phyloP scores from a whole-genome alignment of 1,140 invertebrate genomes.

The Solenopsis invicta region DNA sequence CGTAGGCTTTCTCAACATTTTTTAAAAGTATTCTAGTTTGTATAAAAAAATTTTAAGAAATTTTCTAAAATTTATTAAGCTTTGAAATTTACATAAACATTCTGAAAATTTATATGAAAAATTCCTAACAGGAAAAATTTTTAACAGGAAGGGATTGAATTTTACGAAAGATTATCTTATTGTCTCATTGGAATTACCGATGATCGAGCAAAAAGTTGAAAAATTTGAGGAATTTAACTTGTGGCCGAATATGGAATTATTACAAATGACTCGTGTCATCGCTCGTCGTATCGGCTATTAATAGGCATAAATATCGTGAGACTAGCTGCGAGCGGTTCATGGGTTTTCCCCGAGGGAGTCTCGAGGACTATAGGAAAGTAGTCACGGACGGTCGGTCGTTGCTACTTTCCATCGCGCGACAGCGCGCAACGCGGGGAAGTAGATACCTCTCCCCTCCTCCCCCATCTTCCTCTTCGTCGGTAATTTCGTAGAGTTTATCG shows the following conservation, averaged over 20 bases:
- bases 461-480: background rate
- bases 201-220: background rate
- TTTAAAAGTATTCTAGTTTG: no score
- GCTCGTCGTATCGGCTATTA: background rate
- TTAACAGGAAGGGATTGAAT: no score
- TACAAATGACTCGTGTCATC: background rate
- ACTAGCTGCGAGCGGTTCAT: background rate
- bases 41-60: no score
- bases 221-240: background rate
- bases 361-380: background rate
- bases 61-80: no score
- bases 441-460: background rate
- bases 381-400: slow-evolving; percentile 33
- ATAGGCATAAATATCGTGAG: slow-evolving; percentile 1
- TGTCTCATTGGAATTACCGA: background rate
- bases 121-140: no score
- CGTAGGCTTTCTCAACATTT: no score
- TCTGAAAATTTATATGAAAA: no score
- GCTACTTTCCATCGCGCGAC: background rate
- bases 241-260: background rate
- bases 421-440: background rate
- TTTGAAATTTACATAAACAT: no score
- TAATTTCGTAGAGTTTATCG: slow-evolving; percentile 7
- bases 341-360: background rate
- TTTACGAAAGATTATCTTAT: background rate